phyloP scores from a whole-genome alignment of 2,113 vertebrate genomes.

The Poeciliopsis occidentalis region DNA sequence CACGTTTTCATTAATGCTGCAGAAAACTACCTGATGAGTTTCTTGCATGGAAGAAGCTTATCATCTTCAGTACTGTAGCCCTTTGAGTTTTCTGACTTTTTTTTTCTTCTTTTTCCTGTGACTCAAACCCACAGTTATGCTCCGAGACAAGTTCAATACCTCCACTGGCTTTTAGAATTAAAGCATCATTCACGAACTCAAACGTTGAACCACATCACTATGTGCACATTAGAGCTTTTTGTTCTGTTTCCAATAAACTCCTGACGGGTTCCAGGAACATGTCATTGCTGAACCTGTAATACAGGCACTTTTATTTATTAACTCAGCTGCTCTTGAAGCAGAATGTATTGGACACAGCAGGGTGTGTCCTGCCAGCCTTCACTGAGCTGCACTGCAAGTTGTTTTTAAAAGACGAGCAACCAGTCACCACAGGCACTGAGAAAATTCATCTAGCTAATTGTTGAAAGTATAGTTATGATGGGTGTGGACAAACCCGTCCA shows the following conservation, averaged over 20 bases:
- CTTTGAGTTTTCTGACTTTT: too few species aligned
- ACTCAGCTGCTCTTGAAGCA: neutral
- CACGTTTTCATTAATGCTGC: neutral
- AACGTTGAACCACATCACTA: neutral
- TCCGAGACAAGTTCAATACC: neutral
- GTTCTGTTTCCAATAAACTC: neutral
- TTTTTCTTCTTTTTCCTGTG: neutral
- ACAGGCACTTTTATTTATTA: neutral
- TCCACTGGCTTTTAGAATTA: neutral
- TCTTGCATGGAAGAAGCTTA: neutral
- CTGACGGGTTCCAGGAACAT: neutral
- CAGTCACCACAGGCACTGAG: constrained; percentile 1
- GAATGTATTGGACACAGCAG: neutral
- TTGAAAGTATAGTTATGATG: neutral
- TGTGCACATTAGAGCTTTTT: neutral
- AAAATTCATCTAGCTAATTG: neutral
- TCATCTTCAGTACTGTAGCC: too few species aligned
- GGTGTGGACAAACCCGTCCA: neutral
- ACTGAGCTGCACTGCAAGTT: neutral
- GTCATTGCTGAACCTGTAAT: constrained; percentile 12
- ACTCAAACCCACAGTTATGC: neutral
- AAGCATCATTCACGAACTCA: neutral
- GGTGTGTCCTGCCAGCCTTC: constrained; percentile 11
- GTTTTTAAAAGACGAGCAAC: neutral
- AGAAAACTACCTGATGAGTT: too few species aligned